A percentile compares a stretch with the other conserved stretches of the same genome.
These are phyloP conservation scores for Drosophila aldrichi DNA, from an alignment of 2,888 invertebrate genomes.

Conservation along the genomic window DNA sequence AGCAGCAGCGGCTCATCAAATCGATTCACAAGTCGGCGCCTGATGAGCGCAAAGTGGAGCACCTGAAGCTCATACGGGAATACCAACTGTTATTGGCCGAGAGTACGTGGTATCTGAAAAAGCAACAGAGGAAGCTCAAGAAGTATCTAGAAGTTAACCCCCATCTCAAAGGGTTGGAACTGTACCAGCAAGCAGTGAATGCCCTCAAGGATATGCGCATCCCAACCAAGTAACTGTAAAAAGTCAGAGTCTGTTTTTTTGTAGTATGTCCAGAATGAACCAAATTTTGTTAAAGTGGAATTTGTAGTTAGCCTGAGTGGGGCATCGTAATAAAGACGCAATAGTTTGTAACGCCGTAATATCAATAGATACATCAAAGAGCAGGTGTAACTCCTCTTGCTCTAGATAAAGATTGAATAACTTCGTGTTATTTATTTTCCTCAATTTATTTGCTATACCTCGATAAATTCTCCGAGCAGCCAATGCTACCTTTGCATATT, in stretches of 20 bases:
- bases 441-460: too few relatives aligned
- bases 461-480: neutral
- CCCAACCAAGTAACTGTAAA: conserved; percentile 3
- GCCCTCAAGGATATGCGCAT: conserved; percentile 12
- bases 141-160: conserved; percentile 29
- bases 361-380: neutral
- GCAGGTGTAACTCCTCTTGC: too few relatives aligned
- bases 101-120: conserved; percentile 9
- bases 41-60: conserved; percentile 26
- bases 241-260: neutral
- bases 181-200: conserved; percentile 17
- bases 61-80: conserved; percentile 26
- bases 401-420: too few relatives aligned
- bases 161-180: conserved; percentile 21
- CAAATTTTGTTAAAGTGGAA: conserved; percentile 25
- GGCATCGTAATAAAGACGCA: neutral
- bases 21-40: neutral
- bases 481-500: neutral
- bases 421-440: neutral
- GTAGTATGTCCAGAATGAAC: neutral
- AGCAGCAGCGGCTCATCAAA: conserved; percentile 25
- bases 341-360: neutral
- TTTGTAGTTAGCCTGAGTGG: neutral
- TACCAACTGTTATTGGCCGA: conserved; percentile 30
- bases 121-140: conserved; percentile 15